Evolutionary conservation across 1,140 invertebrate species (phyloP), one percentile per base, ranked within the genome.

Genomic region (Laupala kohalensis): DNA sequence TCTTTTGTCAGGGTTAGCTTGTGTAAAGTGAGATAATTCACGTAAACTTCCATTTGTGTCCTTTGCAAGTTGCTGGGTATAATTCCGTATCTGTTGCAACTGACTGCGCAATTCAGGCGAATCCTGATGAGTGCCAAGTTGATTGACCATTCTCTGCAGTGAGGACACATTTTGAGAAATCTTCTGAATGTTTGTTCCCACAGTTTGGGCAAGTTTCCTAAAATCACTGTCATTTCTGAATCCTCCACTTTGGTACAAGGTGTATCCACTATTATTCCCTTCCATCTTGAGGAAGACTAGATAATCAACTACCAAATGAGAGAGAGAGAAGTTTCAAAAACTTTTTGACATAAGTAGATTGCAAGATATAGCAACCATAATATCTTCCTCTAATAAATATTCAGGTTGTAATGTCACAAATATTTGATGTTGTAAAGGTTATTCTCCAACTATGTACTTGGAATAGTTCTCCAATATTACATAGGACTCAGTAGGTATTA

Each of bases 161-260:
- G 94, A 95, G 62, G 90, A 90, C 26, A 97, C 95, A 95, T 97
- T 97, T 85, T 96, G 94, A 64, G 92, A 92, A 77, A 97, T 96
- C 83, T 97, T 97, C 78, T 96, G 90, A 78, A 98, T 95, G 76
- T 93, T 97, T 9, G 90, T 91, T 6, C 90, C 90, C 75, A 97
- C 90, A 23, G 88, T 90, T 79, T 94, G 90, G 19, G 92, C 88
- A 63, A 95, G 82, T 77, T 89, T 88, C 71, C 90, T 87, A 79
- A 94, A 95, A 77, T 92, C 89, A 74, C 88, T 89, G 73, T 90
- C 88, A 73, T 84, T 83, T 4, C 78, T 81, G 13, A 83, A 81
- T 24, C 82, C 84, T 74, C 86, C 83, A 78, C 86, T 88, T 75
- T 88, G 86, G 76, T 89, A 87, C 0, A 84, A 87, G 13, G 85